Evolutionary conservation across 2,888 invertebrate genomes (phyloP), one percentile per base, ranked within the genome.

Genomic region (Ichneumoninae sp.): DNA sequence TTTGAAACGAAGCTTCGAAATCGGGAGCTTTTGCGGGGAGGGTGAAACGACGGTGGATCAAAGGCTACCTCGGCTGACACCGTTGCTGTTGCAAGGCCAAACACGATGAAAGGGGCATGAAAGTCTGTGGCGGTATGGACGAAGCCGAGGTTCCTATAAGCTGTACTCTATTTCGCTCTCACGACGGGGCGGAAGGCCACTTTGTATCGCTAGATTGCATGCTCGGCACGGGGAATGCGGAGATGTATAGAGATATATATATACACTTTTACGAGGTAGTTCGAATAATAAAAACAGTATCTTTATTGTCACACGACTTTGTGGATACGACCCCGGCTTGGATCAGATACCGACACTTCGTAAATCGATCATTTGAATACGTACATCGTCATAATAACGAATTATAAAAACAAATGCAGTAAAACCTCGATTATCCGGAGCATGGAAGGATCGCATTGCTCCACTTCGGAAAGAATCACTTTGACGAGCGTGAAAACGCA

Each of bases 211-310:
- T 52, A 71, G 52, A 76, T 70, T 80, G 83, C 83, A 83, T 76
- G 83, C 65, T 26, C 40, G 78, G 79, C 80, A 83, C 83, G 80
- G 57, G 68, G 76, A 83, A 83, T 83, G 80, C 57, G n/a, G 33
- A 36, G 22, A 76, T 76, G 36, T 33, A 47, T 65, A 22, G 7
- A 22, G 40, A 40, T 33, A 33, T 33, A 33, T 33, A 33, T 33
- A 33, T 40, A 40, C 40, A 40, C 40, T 40, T 40, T 40, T 40
- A 40, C 8, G 40, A 40, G 10, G 40, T 40, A 40, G 40, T 40
- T 10, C 2, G 10, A 40, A 40, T 40, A 8, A 40, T 40, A 40
- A 40, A 10, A 10, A 40, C 10, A 40, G 40, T 10, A 40, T 40
- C 40, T 3, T 40, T 40, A 33, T 40, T 40, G 40, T 40, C 40